These are phyloP conservation scores for Hypomecis atomaria DNA, from an alignment of 2,888 invertebrate genomes.

Conservation along the genomic window DNA sequence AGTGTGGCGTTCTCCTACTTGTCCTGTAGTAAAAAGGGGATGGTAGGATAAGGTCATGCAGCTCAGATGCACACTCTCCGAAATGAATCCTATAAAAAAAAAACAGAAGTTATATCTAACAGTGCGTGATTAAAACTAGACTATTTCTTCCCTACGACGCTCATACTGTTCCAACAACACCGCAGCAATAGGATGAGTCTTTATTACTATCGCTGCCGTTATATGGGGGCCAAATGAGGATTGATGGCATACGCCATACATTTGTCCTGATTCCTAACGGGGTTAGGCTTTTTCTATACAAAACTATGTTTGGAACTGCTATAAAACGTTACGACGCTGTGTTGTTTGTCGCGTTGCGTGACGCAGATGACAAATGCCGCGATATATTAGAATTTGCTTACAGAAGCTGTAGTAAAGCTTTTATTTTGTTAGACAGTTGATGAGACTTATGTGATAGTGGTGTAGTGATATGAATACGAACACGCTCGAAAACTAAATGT, in stretches of 20 bases:
- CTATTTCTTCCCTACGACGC: neutral
- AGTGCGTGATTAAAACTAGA: neutral
- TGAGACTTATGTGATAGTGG: slow-evolving; percentile 4
- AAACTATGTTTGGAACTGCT: slow-evolving; percentile 23
- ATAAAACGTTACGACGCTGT: slow-evolving; percentile 27
- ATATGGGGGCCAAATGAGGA: slow-evolving; percentile 33
- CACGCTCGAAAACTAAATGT: no score
- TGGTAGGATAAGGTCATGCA: no score
- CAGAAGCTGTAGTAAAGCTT: neutral
- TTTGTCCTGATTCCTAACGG: slow-evolving; percentile 29
- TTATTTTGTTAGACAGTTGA: slow-evolving; percentile 10
- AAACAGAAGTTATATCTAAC: no score
- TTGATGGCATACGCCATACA: slow-evolving; percentile 33
- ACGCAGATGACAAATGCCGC: slow-evolving; percentile 6
- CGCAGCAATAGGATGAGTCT: slow-evolving; percentile 29
- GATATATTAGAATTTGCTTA: slow-evolving; percentile 14
- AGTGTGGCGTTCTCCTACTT: no score
- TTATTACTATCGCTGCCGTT: slow-evolving; percentile 32
- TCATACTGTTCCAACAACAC: slow-evolving; percentile 18
- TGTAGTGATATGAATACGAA: neutral
- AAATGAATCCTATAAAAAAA: no score
- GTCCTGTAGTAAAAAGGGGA: no score
- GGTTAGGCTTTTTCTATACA: slow-evolving; percentile 23
- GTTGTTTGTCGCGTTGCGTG: slow-evolving; percentile 29
- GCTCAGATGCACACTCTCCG: no score